Evolutionary conservation across 2,888 invertebrate genomes (phyloP).

Genomic region (Chloroclysta siterata): DNA sequence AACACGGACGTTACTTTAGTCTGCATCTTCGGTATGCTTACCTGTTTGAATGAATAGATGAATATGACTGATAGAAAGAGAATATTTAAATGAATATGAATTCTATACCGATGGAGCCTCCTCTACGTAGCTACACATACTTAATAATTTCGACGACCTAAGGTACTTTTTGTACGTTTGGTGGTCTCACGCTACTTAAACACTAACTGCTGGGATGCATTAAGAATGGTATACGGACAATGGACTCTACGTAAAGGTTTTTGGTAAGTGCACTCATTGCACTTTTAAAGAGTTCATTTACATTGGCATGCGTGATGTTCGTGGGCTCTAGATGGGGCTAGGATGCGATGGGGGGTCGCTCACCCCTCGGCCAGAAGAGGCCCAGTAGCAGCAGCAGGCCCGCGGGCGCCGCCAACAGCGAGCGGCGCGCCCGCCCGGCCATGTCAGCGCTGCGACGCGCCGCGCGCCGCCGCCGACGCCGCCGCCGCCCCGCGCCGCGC

Average conservation of each 20-base stretch:
- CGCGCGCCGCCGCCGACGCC: slow-evolving; percentile 67
- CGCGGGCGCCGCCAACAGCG: slow-evolving; percentile 83
- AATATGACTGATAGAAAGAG: background rate
- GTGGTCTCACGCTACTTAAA: background rate
- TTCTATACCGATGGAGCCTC: background rate
- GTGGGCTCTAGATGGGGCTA: slow-evolving; percentile 2
- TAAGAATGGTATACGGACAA: background rate
- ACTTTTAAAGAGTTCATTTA: slow-evolving; percentile 11
- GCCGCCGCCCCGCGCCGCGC: slow-evolving; percentile 75
- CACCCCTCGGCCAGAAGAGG: slow-evolving; percentile 81
- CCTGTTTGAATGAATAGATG: background rate
- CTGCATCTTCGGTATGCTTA: too few relatives aligned
- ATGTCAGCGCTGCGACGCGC: slow-evolving; percentile 82
- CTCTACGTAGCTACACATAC: background rate
- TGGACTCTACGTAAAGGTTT: slow-evolving; percentile 6
- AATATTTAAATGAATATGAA: background rate
- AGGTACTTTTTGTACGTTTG: slow-evolving; percentile 3
- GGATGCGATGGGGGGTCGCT: slow-evolving; percentile 41
- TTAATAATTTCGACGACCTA: background rate
- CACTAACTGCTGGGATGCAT: background rate
- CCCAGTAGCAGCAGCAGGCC: slow-evolving; percentile 82
- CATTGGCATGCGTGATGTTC: slow-evolving; percentile 13
- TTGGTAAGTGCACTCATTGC: slow-evolving; percentile 12
- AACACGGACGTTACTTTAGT: too few relatives aligned
- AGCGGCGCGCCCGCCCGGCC: slow-evolving; percentile 82